Evolutionary conservation across 1,140 invertebrate genomes (phyloP), one percentile per base, ranked within the genome.

Genomic region (Matsumurasca onukii): DNA sequence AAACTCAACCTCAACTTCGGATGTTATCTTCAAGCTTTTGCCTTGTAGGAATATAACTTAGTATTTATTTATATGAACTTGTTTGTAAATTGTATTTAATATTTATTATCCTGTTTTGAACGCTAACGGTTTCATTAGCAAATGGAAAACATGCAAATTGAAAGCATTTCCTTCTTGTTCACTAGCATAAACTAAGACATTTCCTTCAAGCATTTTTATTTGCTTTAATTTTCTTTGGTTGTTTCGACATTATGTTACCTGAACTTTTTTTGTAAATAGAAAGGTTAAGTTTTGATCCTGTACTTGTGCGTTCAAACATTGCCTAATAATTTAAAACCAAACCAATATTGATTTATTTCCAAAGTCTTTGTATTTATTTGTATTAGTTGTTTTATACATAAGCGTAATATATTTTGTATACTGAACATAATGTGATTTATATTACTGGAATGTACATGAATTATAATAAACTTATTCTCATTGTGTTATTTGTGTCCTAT

Each of bases 331-430:
- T 51, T 51, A 51, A 51, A 51, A 51, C 49, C 49, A 51, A 51
- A 51, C 49, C 49, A 20, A 51, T 22, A 51, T 12, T 22, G 49
- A 51, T 51, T 51, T 51, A 51, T 51, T 51, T 51, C 49, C 49
- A 51, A 51, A 51, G 49, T 51, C 24, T 51, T 17, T 51, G 49
- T 51, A 51, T 51, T 51, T 51, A 51, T 51, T 51, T 51, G n/a
- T 51, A 51, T 20, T 51, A 51, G 24, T 51, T 51, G 49, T 51
- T 51, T 51, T 51, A 51, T 51, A 51, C 5, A 51, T 51, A 51
- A 20, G 49, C 49, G 24, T 51, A 51, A 51, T 51, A 51, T 51
- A 51, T 51, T 51, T 51, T 51, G 49, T 51, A 51, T 51, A 51
- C 49, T 20, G 17, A 51, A 3, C n/a, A n/a, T n/a, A n/a, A n/a